Evolutionary conservation across 1,140 invertebrate species (phyloP).

Genomic region (Zaprionus kolodkinae): DNA sequence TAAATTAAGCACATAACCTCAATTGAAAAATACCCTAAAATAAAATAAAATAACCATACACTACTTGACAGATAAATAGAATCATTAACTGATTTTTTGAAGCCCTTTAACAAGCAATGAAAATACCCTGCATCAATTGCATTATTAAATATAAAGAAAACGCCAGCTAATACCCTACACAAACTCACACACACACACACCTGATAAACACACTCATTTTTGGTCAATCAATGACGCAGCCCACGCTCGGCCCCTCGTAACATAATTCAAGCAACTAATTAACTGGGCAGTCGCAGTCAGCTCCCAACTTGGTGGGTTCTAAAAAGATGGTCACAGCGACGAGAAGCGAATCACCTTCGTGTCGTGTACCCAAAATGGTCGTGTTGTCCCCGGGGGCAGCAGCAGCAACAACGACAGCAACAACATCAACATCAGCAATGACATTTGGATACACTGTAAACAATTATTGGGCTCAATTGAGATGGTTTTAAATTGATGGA

Average conservation of each 20-base stretch:
- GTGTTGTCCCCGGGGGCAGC: constrained; percentile 31
- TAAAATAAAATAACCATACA: too few species aligned
- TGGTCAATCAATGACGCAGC: constrained; percentile 78
- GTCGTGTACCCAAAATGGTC: constrained; percentile 32
- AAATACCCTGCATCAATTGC: background rate
- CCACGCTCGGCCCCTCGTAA: constrained; percentile 45
- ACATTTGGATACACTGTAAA: constrained; percentile 8
- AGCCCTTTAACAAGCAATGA: background rate
- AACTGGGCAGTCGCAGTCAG: constrained; percentile 50
- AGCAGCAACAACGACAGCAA: background rate
- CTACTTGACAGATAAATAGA: too few species aligned
- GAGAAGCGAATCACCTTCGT: constrained; percentile 56
- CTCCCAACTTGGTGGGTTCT: constrained; percentile 30
- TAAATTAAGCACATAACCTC: background rate
- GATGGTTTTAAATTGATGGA: background rate
- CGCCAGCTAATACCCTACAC: background rate
- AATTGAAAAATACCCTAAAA: too few species aligned
- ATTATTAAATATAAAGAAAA: background rate
- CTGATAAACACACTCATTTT: constrained; percentile 64
- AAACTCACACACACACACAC: background rate
- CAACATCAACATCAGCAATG: constrained; percentile 11
- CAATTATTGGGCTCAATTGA: background rate
- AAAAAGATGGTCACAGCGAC: constrained; percentile 39
- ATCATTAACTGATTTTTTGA: too few species aligned
- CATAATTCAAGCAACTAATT: constrained; percentile 69